Evolutionary conservation across 2,888 invertebrate species (phyloP).

Genomic region (Diarsia brunnea): DNA sequence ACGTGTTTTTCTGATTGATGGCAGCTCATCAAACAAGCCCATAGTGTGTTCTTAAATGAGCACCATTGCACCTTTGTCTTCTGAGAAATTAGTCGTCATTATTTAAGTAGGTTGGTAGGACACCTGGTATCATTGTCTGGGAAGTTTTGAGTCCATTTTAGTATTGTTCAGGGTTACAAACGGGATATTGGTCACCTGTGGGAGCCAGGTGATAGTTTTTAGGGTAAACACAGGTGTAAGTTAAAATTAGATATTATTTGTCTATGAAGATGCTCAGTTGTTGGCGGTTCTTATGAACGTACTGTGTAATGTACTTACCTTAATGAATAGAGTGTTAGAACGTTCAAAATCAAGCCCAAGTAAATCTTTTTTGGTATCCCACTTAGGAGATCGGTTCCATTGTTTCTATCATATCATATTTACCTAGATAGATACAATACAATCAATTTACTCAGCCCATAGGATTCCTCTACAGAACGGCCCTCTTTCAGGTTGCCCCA

Average conservation of each 20-base stretch:
- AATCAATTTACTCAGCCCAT: neutral
- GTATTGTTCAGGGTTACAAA: constrained; percentile 28
- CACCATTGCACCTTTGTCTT: neutral
- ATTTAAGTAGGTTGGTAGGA: constrained; percentile 8
- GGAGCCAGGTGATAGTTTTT: constrained; percentile 25
- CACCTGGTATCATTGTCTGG: neutral
- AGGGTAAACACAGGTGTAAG: constrained; percentile 11
- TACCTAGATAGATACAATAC: neutral
- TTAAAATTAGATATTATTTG: neutral
- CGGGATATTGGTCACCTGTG: constrained; percentile 28
- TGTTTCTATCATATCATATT: neutral
- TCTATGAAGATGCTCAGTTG: neutral
- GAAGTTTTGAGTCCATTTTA: constrained; percentile 24
- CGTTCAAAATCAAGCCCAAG: neutral
- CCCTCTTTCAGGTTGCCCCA: neutral
- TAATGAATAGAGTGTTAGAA: neutral
- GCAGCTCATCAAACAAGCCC: neutral
- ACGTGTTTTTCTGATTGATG: neutral
- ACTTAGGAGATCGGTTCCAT: neutral
- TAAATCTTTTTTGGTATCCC: neutral
- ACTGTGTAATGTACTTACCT: neutral
- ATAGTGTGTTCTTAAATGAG: constrained; percentile 1
- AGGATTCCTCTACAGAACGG: neutral
- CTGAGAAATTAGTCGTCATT: neutral
- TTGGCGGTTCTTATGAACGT: neutral